Conservation (phyloP, 1,140 invertebrate species). For the Brachionus sp. region DNA sequence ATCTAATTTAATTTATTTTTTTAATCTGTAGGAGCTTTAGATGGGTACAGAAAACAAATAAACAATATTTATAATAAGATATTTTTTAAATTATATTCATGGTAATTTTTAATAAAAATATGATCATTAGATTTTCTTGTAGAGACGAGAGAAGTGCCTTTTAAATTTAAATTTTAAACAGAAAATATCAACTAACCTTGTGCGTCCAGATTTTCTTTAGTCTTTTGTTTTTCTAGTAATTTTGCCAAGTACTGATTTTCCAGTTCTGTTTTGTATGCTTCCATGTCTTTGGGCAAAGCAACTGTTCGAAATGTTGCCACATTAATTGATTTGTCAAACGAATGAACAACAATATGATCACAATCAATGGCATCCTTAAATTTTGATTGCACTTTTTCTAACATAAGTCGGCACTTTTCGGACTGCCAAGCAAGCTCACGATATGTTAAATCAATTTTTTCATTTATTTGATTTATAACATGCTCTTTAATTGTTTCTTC, state of each 20-base stretch:
- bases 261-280: conserved; percentile 15
- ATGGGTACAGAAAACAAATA: too few species aligned
- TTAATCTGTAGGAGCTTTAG: too few species aligned
- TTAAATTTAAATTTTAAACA: background rate
- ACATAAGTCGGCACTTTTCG: conserved; percentile 67
- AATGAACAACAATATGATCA: conserved; percentile 56
- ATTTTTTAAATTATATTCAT: too few species aligned
- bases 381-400: conserved; percentile 67
- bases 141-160: too few species aligned
- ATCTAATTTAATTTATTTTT: too few species aligned
- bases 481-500: conserved; percentile 51
- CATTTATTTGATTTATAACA: conserved; percentile 49
- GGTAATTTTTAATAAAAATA: too few species aligned
- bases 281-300: conserved; percentile 10
- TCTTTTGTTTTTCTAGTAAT: conserved; percentile 33
- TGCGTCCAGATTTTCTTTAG: conserved; percentile 25
- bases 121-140: too few species aligned
- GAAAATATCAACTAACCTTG: background rate
- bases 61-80: too few species aligned
- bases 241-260: conserved; percentile 35
- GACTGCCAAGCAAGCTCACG: conserved; percentile 64
- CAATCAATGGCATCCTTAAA: conserved; percentile 59
- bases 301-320: conserved; percentile 38
- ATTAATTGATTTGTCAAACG: conserved; percentile 49
- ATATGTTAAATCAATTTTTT: conserved; percentile 54